A percentile compares a stretch with the other conserved stretches of the same genome.
These are phyloP conservation scores for Notolepis coatsorum DNA, from an alignment of 2,797 vertebrate species.

Conservation along the genomic window DNA sequence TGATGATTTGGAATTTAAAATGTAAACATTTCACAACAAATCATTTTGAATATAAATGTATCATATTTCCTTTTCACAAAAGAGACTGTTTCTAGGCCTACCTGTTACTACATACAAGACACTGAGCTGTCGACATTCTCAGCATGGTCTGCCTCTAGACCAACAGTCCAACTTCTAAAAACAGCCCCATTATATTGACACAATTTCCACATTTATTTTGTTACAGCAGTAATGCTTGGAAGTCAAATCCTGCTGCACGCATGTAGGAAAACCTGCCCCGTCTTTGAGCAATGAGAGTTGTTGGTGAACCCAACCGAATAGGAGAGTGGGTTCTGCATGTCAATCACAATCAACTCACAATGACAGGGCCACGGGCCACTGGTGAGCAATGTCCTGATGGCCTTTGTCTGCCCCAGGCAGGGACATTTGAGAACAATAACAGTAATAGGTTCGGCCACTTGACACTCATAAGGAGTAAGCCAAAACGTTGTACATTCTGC, in stretches of 20 bases:
- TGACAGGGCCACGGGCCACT: slow-evolving; percentile 37
- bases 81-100: too few relatives aligned
- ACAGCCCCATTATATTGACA: slow-evolving; percentile 21
- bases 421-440: neutral
- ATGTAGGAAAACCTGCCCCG: neutral
- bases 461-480: too few relatives aligned
- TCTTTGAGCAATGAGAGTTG: slow-evolving; percentile 17
- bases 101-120: too few relatives aligned
- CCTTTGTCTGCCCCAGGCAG: neutral
- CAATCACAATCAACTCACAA: slow-evolving; percentile 44
- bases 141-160: slow-evolving; percentile 16
- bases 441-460: slow-evolving; percentile 9
- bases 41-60: too few relatives aligned
- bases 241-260: neutral
- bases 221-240: slow-evolving; percentile 23
- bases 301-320: slow-evolving; percentile 52
- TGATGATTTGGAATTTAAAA: too few relatives aligned
- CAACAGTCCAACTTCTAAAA: neutral
- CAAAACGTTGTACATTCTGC: too few relatives aligned
- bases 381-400: slow-evolving; percentile 26
- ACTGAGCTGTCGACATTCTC: neutral
- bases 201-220: neutral
- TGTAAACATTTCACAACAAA: too few relatives aligned
- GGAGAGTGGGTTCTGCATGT: slow-evolving; percentile 40
- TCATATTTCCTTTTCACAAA: neutral